Evolutionary conservation across 2,888 invertebrate species (phyloP).

Genomic region (Ectemnius lituratus): DNA sequence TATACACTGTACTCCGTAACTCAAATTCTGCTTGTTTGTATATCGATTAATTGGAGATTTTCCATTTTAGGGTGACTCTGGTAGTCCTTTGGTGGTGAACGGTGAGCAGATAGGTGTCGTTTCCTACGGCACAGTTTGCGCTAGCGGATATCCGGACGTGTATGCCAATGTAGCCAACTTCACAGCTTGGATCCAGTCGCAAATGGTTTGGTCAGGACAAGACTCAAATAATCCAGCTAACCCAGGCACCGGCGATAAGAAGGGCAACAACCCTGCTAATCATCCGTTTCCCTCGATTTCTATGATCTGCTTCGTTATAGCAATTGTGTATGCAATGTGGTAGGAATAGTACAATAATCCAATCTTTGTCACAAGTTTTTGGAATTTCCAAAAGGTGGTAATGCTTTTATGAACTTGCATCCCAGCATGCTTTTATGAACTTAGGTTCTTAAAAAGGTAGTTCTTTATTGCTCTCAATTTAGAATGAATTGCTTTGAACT

Average conservation of each 20-base stretch:
- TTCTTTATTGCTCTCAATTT: no score
- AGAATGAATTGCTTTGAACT: no score
- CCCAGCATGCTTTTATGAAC: no score
- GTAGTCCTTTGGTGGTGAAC: conserved; percentile 60
- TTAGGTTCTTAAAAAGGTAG: no score
- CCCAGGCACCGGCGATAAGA: background rate
- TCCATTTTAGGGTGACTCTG: conserved; percentile 59
- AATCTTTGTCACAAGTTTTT: no score
- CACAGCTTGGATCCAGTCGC: conserved; percentile 10
- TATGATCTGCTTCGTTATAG: background rate
- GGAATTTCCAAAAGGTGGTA: no score
- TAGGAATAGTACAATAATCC: no score
- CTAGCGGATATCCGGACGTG: conserved; percentile 58
- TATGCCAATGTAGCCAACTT: conserved; percentile 52
- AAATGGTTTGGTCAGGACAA: background rate
- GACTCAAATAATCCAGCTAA: background rate
- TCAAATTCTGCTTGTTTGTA: background rate
- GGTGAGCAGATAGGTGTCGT: conserved; percentile 65
- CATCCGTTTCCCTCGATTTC: background rate
- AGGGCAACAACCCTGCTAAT: background rate
- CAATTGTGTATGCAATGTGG: no score
- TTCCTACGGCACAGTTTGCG: conserved; percentile 63
- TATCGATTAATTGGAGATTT: background rate
- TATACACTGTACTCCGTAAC: background rate
- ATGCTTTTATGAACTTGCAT: no score